Evolutionary conservation across 2,113 vertebrate genomes (phyloP).

Genomic region (Tiliqua scincoides): DNA sequence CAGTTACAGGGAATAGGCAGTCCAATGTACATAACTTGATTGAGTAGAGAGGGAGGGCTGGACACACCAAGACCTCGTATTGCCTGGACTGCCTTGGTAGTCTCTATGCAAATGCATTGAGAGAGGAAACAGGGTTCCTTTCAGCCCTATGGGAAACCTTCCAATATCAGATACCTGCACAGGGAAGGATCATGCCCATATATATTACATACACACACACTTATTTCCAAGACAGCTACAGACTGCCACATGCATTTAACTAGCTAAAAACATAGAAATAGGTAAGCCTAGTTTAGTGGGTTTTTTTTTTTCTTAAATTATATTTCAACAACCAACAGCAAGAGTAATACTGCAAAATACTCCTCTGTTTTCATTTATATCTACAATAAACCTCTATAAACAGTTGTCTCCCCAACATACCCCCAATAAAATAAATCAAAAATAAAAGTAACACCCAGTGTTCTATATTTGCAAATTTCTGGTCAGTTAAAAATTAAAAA

Average conservation of each 20-base stretch:
- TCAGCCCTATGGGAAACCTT: not conserved
- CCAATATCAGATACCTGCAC: not conserved
- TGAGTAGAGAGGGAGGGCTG: not conserved
- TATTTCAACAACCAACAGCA: slow-evolving; percentile 92
- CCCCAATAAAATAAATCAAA: slow-evolving; percentile 72
- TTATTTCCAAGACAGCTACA: slow-evolving; percentile 79
- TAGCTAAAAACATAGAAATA: slow-evolving; percentile 91
- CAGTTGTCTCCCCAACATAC: slow-evolving; percentile 78
- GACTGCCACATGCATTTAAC: slow-evolving; percentile 81
- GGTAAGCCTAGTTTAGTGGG: slow-evolving; percentile 81
- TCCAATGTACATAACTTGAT: not conserved
- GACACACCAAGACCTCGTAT: not conserved
- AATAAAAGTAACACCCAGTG: slow-evolving; percentile 77
- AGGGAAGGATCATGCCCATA: slow-evolving; percentile 65
- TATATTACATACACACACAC: slow-evolving; percentile 77
- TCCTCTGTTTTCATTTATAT: slow-evolving; percentile 90
- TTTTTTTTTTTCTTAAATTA: slow-evolving; percentile 95
- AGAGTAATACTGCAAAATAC: slow-evolving; percentile 96
- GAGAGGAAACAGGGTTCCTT: not conserved
- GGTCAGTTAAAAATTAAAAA: slow-evolving; percentile 81
- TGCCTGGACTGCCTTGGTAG: not conserved
- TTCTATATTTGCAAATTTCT: slow-evolving; percentile 80
- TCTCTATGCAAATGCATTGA: not conserved
- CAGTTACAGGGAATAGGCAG: not conserved
- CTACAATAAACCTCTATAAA: slow-evolving; percentile 95